Base-by-base conservation (phyloP, 2,888 invertebrate species). In the Phaonia tiefii region DNA sequence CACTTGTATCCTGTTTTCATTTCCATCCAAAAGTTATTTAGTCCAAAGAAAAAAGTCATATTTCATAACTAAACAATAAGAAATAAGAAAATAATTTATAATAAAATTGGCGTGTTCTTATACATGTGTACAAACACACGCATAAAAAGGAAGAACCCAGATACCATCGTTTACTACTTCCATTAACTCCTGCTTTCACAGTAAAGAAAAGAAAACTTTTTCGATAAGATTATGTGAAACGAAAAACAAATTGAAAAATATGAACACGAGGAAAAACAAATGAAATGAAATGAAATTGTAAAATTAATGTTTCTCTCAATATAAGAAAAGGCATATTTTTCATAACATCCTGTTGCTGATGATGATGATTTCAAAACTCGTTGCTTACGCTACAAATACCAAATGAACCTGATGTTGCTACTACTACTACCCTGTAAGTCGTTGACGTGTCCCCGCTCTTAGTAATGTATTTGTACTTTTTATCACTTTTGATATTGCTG, bases 261-360 rank as follows among this genome's bases (percentile, higher is more conserved):
- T 60, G 75, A 31, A 31, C 31, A 31, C 17, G 15, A 20, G 67
- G 51, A 42, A 51, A 60, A 58, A 25, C 15, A 67, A 72, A 80
- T 75, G 70, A 75, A 82, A 75, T 74, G 46, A 78, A 81, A 83
- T 79, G 60, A 80, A 80, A 84, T 78, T 79, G 69, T 67, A 80
- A 83, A 79, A 84, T 84, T 84, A 84, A 84, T 84, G 80, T 82
- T 82, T 80, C 69, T 76, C 80, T 71, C 39, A 63, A 71, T 73
- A 82, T 74, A 73, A 46, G 67, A 72, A 31, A 70, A 42, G 2
- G 49, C 39, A 44, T 79, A 67, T 65, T n/a, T 42, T 44, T 56
- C 60, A 72, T 63, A 75, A 74, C 76, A 83, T n/a, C n/a, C n/a
- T 79, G 82, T 83, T 75, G 76, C 74, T 79, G 77, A 58, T 79